phyloP scores from a whole-genome alignment of 2,888 invertebrate genomes.

The Gymnoscelis rufifasciata region DNA sequence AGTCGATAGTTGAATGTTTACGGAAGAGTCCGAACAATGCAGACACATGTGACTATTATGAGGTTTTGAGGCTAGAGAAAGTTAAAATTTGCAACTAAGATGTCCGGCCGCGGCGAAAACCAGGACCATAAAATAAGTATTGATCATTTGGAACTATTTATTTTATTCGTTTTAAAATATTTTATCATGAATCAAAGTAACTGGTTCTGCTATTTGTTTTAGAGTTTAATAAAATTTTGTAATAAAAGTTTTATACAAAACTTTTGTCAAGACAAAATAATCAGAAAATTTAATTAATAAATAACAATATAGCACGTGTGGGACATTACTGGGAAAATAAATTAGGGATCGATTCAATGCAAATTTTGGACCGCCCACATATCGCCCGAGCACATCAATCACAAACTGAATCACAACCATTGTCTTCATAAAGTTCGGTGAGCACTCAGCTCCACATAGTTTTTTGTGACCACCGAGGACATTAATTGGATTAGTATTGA shows the following conservation, averaged over 20 bases:
- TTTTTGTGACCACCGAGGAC: conserved; percentile 59
- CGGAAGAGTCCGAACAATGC: conserved; percentile 62
- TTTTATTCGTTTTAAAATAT: conserved; percentile 22
- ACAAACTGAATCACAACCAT: conserved; percentile 38
- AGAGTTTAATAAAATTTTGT: too few relatives aligned
- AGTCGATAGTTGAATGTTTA: conserved; percentile 31
- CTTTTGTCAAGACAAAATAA: too few relatives aligned
- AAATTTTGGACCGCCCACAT: conserved; percentile 64
- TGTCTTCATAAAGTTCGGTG: conserved; percentile 40
- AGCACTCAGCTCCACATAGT: conserved; percentile 40
- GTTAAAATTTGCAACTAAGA: conserved; percentile 65
- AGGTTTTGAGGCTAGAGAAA: conserved; percentile 78
- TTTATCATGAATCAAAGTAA: conserved; percentile 9
- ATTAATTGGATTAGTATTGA: conserved; percentile 66
- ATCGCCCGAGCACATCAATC: conserved; percentile 61
- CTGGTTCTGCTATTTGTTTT: conserved; percentile 8
- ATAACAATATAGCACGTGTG: conserved; percentile 44
- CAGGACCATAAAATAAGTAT: conserved; percentile 37
- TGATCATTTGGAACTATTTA: conserved; percentile 23
- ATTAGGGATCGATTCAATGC: conserved; percentile 68
- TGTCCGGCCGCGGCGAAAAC: conserved; percentile 50
- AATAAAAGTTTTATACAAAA: too few relatives aligned
- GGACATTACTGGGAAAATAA: conserved; percentile 56
- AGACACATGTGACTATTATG: conserved; percentile 53
- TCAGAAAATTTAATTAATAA: neutral